Percentiles rank a stretch among this genome's conserved stretches.
These are phyloP conservation scores for Rhabdophis nuchalis DNA, from an alignment of 2,797 vertebrate species.

Conservation along the genomic window DNA sequence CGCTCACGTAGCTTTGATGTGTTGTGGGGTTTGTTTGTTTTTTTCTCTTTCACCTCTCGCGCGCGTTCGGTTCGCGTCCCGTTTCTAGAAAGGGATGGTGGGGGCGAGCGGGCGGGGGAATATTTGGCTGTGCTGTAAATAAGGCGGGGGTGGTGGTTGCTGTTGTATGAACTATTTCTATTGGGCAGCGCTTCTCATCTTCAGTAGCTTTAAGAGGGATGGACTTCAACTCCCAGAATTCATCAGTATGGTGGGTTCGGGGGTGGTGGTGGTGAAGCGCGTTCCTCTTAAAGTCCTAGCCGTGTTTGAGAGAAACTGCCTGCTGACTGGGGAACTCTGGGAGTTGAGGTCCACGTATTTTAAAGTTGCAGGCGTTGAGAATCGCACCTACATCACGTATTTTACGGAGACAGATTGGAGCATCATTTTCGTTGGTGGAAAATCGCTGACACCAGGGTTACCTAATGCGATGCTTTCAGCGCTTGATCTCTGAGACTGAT, in stretches of 20 bases:
- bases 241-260: not conserved
- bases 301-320: not conserved
- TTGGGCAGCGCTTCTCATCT: not conserved
- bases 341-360: not conserved
- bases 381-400: not conserved
- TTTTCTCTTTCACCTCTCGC: too few relatives aligned
- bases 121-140: not conserved
- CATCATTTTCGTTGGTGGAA: not conserved
- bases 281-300: not conserved
- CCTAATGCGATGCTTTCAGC: not conserved
- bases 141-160: not conserved
- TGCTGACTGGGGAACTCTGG: not conserved
- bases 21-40: not conserved
- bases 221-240: not conserved
- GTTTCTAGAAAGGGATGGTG: not conserved
- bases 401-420: not conserved
- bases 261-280: not conserved
- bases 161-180: not conserved
- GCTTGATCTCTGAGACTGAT: not conserved
- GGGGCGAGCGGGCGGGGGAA: too few relatives aligned
- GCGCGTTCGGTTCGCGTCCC: not conserved
- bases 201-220: not conserved
- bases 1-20: accelerated
- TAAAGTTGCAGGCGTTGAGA: not conserved
- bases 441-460: not conserved